These are phyloP conservation scores for Emydoidea blandingii DNA, from an alignment of 2,797 vertebrate genomes.

Conservation along the genomic window DNA sequence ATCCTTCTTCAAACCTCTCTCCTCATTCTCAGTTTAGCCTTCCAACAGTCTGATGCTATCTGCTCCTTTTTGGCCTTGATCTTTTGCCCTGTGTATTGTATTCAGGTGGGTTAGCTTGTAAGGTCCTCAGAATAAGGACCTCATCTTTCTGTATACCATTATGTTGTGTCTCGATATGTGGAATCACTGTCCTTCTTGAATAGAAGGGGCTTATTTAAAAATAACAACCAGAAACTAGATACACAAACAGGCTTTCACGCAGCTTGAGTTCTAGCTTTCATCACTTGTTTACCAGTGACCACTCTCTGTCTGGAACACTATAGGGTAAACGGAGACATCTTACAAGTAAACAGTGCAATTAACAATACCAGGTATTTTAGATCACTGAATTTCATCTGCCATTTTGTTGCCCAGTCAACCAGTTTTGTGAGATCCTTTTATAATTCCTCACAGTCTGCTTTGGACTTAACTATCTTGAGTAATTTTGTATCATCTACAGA, in stretches of 20 bases:
- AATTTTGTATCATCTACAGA: too few relatives aligned
- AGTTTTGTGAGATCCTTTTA: too few relatives aligned
- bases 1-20: not conserved
- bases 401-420: too few relatives aligned
- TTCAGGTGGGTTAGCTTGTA: not conserved
- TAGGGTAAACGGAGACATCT: not conserved
- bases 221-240: not conserved
- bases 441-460: too few relatives aligned
- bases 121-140: not conserved
- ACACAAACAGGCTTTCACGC: not conserved
- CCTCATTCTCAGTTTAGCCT: not conserved
- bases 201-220: not conserved
- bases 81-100: not conserved
- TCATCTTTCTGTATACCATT: not conserved
- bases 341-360: not conserved
- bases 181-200: not conserved
- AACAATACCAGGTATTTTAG: not conserved
- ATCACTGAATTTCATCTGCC: not conserved
- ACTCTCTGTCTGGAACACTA: not conserved
- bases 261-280: not conserved
- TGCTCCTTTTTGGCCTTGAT: not conserved
- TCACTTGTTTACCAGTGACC: not conserved
- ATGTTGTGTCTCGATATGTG: not conserved
- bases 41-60: not conserved
- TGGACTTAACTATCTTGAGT: too few relatives aligned